Evolutionary conservation across 2,888 invertebrate genomes (phyloP), one percentile per base, ranked within the genome.

Genomic region (Conistra vaccinii): DNA sequence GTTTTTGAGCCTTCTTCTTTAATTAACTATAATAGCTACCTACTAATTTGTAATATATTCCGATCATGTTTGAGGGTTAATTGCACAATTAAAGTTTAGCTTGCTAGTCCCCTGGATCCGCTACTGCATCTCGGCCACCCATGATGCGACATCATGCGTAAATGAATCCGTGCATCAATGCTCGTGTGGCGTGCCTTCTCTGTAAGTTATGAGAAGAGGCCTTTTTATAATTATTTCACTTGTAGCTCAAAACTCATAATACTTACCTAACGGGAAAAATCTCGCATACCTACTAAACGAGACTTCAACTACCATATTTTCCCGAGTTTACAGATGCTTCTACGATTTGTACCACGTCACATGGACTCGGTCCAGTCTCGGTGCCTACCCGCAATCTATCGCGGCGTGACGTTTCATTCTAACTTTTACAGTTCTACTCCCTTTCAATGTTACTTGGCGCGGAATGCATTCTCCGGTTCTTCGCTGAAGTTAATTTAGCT

Each of bases 371-470:
- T 23, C 7, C 51, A 9, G 29, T 45, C 26, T 20, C 53, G 20
- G 39, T n/a, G 3, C 23, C 20, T 45, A 39, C 63, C 63, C 63
- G 48, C 48, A 48, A 72, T 62, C 35, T 48, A 45, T 51, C 48
- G 42, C 35, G 10, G 35, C n/a, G 17, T 42, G 74, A 63, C 39
- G 42, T 58, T 53, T 60, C 17, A 75, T 68, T 63, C 57, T 45
- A 76, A 62, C 67, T 73, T 74, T 62, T 42, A 32, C 55, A 42
- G 55, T 26, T 72, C 23, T 32, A 48, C 29, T 48, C 39, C 55
- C 32, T 73, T 42, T 53, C 60, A 61, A 53, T 60, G 32, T 65
- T 17, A 17, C 58, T 42, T 23, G 23, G 29, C 32, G 26, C 53
- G 45, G 23, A 61, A 61, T 39, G 48, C 48, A 57, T 35, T 45